Base-by-base conservation (phyloP, 2,113 vertebrate genomes). In the Myiopsitta monachus region DNA sequence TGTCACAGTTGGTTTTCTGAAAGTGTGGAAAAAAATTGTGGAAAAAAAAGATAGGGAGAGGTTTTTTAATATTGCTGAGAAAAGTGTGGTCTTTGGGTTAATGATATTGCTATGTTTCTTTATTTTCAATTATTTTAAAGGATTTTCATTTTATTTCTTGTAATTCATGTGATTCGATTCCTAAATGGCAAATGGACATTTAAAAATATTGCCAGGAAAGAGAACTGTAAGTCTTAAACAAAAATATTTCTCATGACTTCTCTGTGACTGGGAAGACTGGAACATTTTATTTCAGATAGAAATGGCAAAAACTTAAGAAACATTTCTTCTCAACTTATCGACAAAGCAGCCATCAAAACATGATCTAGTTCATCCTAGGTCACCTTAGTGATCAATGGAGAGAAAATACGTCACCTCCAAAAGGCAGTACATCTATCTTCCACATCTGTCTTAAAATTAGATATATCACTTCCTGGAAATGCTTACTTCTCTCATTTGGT, bases 281-380 rank as follows among this genome's bases (percentile, higher is more conserved):
- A 82, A 94, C 15, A 61, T 82, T 93, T 84, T 81, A 46, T 90
- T 90, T 89, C 52, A 55, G 74, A 73, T 43, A 91, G 33, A 92
- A 87, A 89, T 41, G 23, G 18, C 19, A 84, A 88, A 96, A 89
- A 44, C 62, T 73, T 84, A 19, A 79, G 81, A 76, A 95, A 68
- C 1, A 47, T 16, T 88, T 82, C 43, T 91, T 78, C 73, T 87
- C 31, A 67, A 87, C 26, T 83, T 63, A 28, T 19, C 61, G 84
- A 55, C 30, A 72, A 67, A 95, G 61, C 14, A 75, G 55, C 88
- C 55, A 88, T 91, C 64, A 87, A 92, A 94, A 78, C 23, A 43
- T 47, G 38, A 55, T 86, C 49, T 83, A 72, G 55, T 61, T 94
- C 80, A 72, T 72, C 27, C 44, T 88, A 78, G 91, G 80, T 91